Conservation (phyloP, 1,140 invertebrate species). For the Drosophila miranda region DNA sequence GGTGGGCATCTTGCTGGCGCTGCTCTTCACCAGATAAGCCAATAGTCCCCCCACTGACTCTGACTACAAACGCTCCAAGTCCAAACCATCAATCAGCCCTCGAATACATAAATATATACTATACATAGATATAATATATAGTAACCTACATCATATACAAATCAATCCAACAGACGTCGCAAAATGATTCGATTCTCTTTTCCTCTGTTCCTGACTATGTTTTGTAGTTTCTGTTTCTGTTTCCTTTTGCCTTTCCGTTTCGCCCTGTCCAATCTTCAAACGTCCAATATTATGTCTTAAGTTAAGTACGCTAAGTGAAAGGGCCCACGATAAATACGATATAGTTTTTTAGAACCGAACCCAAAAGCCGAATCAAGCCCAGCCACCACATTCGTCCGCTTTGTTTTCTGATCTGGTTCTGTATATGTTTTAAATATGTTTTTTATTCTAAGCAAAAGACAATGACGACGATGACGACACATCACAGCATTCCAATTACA, state of each 20-base stretch:
- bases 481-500: constrained; percentile 46
- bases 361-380: constrained; percentile 17
- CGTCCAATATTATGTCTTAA: constrained; percentile 69
- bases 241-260: constrained; percentile 17
- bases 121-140: constrained; percentile 41
- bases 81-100: constrained; percentile 51
- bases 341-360: constrained; percentile 43
- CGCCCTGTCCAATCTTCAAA: constrained; percentile 36
- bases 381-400: constrained; percentile 30
- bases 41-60: constrained; percentile 12
- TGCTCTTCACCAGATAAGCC: constrained; percentile 79
- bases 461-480: constrained; percentile 12
- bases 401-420: constrained; percentile 45
- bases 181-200: constrained; percentile 28
- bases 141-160: constrained; percentile 47
- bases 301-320: constrained; percentile 68
- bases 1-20: constrained; percentile 61
- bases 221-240: constrained; percentile 11
- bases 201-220: constrained; percentile 4
- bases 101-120: constrained; percentile 52
- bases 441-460: constrained; percentile 25
- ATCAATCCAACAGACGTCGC: constrained; percentile 45
- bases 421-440: constrained; percentile 67
- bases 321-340: constrained; percentile 34
- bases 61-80: constrained; percentile 17